Evolutionary conservation across 2,113 vertebrate species (phyloP).

Genomic region (Anthoscopus minutus): DNA sequence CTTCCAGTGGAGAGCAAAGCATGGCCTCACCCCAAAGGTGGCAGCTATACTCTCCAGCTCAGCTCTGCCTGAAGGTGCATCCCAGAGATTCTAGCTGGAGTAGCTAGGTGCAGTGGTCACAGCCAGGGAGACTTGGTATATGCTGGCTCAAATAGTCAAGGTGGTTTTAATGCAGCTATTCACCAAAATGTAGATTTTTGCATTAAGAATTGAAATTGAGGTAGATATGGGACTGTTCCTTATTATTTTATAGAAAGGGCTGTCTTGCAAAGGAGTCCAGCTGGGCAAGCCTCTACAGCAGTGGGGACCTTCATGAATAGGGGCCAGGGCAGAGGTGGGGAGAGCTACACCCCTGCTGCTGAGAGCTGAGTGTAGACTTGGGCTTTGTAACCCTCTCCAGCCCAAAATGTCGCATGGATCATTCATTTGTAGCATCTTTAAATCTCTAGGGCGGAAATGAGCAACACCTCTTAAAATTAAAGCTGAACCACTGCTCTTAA

Average conservation of each 20-base stretch:
- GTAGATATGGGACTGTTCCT: not conserved
- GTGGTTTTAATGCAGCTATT: not conserved
- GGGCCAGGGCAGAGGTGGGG: rapidly evolving
- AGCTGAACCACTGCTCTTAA: not conserved
- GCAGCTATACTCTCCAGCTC: not conserved
- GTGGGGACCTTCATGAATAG: not conserved
- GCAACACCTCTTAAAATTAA: not conserved
- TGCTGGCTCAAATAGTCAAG: no score
- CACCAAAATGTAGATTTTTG: not conserved
- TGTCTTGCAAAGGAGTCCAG: not conserved
- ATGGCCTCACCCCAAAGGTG: not conserved
- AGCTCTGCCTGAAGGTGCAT: not conserved
- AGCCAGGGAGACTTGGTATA: no score
- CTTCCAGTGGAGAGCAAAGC: not conserved
- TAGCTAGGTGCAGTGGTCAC: not conserved
- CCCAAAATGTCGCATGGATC: not conserved
- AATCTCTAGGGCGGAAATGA: not conserved
- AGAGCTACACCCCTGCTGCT: not conserved
- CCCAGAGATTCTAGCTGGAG: not conserved
- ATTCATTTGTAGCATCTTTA: not conserved
- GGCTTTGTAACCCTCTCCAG: not conserved
- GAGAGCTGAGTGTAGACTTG: not conserved
- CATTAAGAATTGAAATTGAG: not conserved
- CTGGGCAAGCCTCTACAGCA: not conserved
- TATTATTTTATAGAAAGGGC: not conserved